These are phyloP conservation scores for Pipistrellus pipistrellus DNA, from an alignment of 2,797 vertebrate genomes.

Conservation along the genomic window DNA sequence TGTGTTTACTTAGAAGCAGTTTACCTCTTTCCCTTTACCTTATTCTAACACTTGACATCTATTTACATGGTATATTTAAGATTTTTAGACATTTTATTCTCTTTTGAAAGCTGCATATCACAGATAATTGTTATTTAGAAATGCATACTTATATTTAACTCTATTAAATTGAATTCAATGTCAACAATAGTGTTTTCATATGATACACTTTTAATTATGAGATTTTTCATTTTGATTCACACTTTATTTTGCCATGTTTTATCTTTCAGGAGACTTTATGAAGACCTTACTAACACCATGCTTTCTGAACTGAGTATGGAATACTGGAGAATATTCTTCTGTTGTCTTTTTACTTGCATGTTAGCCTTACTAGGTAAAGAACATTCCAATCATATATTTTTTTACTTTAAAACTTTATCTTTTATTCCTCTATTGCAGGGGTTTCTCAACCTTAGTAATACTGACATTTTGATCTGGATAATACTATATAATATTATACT, in stretches of 20 bases:
- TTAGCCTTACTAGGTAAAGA: not conserved
- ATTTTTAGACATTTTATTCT: not conserved
- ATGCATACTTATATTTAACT: not conserved
- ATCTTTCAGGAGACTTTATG: not conserved
- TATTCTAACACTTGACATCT: not conserved
- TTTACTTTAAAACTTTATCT: not conserved
- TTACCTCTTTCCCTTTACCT: not conserved
- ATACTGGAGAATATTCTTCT: not conserved
- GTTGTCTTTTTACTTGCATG: not conserved
- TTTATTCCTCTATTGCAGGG: not conserved
- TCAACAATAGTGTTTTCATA: not conserved
- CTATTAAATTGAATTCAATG: not conserved
- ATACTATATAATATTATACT: not conserved
- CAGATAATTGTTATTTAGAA: not conserved
- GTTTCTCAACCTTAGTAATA: not conserved
- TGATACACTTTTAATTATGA: not conserved
- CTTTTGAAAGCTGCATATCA: not conserved
- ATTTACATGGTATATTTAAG: not conserved
- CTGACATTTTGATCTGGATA: not conserved
- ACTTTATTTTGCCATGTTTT: slow-evolving; percentile 9
- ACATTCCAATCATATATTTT: not conserved
- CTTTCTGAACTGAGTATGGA: not conserved
- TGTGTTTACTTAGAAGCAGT: not conserved
- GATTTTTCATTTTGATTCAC: not conserved
- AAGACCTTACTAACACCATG: not conserved